Conservation (phyloP, 1,140 invertebrate species). For the Zaprionus ghesquierei region DNA sequence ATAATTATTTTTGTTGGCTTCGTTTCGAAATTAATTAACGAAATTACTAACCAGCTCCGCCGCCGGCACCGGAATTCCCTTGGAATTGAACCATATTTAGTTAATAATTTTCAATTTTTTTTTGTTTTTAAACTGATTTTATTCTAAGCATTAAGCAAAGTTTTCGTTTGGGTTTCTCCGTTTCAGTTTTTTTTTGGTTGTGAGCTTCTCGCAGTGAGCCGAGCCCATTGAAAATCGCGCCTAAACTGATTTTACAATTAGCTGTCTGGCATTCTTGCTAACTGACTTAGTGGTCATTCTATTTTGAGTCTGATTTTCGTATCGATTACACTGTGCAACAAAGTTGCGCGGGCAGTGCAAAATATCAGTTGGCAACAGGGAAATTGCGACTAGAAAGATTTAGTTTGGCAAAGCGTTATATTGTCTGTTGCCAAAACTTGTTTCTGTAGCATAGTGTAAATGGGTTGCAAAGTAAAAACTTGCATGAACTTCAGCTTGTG, state of each 20-base stretch:
- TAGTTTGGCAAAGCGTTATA: too few relatives aligned
- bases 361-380: too few relatives aligned
- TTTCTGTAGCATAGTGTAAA: too few relatives aligned
- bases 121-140: neutral
- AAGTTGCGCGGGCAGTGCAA: neutral
- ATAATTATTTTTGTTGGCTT: neutral
- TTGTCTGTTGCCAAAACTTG: too few relatives aligned
- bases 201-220: conserved; percentile 57
- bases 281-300: conserved; percentile 79
- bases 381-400: too few relatives aligned
- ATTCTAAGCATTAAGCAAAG: neutral
- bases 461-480: too few relatives aligned
- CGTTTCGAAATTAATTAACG: neutral
- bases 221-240: conserved; percentile 78
- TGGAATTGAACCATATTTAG: conserved; percentile 63
- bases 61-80: conserved; percentile 49
- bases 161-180: neutral
- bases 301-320: conserved; percentile 80
- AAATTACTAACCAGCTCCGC: conserved; percentile 59
- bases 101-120: neutral
- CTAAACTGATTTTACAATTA: conserved; percentile 82
- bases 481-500: too few relatives aligned
- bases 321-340: conserved; percentile 70
- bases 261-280: conserved; percentile 72
- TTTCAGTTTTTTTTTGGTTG: conserved; percentile 27